phyloP scores from a whole-genome alignment of 2,888 invertebrate species.

The Melanophora roralis region DNA sequence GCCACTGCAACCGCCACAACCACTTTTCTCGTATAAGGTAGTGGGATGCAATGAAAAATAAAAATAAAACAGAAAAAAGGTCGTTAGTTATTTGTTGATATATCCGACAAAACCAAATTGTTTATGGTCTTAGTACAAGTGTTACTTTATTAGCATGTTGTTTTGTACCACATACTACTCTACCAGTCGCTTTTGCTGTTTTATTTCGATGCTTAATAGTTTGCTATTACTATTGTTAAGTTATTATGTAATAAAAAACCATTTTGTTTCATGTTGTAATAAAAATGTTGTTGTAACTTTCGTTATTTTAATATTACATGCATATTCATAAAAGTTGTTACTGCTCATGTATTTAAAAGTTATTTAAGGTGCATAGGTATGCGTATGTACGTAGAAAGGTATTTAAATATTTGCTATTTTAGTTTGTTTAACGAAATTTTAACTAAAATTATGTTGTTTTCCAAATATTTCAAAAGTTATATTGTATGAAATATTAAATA shows the following conservation, averaged over 20 bases:
- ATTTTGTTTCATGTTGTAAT: slow-evolving; percentile 15
- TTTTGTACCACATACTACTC: slow-evolving; percentile 17
- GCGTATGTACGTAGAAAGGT: too few relatives aligned
- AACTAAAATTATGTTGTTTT: too few relatives aligned
- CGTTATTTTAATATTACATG: background rate
- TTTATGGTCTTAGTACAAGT: slow-evolving; percentile 54
- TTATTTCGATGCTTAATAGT: background rate
- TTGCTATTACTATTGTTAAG: slow-evolving; percentile 25
- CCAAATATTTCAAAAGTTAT: too few relatives aligned
- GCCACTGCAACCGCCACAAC: slow-evolving; percentile 5
- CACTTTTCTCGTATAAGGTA: background rate
- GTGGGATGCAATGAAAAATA: background rate
- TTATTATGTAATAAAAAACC: slow-evolving; percentile 13
- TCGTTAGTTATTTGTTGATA: slow-evolving; percentile 53
- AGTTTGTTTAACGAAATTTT: too few relatives aligned
- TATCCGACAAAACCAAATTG: slow-evolving; percentile 53
- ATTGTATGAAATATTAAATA: too few relatives aligned
- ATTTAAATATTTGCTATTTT: too few relatives aligned
- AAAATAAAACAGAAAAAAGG: background rate
- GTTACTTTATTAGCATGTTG: slow-evolving; percentile 53
- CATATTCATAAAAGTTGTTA: background rate
- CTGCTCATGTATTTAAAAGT: too few relatives aligned
- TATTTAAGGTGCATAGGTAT: too few relatives aligned
- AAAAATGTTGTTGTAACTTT: background rate
- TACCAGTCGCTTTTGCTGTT: background rate